These are phyloP conservation scores for Stratiomys singularior DNA, from an alignment of 2,888 invertebrate species.

Conservation along the genomic window DNA sequence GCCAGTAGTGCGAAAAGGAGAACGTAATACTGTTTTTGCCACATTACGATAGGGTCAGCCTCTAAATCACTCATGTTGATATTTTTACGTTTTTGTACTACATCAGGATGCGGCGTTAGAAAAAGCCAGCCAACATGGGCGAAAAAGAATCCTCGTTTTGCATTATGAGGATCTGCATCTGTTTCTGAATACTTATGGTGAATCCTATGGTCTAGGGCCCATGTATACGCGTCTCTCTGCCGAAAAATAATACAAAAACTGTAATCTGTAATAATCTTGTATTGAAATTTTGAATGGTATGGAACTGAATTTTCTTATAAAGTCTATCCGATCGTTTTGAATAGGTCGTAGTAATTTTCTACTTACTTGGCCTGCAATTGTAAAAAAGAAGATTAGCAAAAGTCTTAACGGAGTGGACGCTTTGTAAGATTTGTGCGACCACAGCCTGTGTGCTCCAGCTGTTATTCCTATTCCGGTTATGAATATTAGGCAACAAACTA, in stretches of 20 bases:
- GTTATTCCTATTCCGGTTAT: slow-evolving; percentile 85
- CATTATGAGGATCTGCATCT: slow-evolving; percentile 79
- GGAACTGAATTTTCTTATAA: too few relatives aligned
- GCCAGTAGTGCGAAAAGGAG: slow-evolving; percentile 77
- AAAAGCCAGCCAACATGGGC: slow-evolving; percentile 94
- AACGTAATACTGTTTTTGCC: slow-evolving; percentile 80
- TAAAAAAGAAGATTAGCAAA: slow-evolving; percentile 77
- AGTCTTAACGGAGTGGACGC: slow-evolving; percentile 77
- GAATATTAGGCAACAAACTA: slow-evolving; percentile 72
- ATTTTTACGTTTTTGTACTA: slow-evolving; percentile 73
- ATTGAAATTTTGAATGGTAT: too few relatives aligned
- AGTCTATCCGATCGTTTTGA: too few relatives aligned
- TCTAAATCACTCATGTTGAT: slow-evolving; percentile 78
- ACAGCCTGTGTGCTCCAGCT: slow-evolving; percentile 82
- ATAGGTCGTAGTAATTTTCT: too few relatives aligned
- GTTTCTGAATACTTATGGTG: slow-evolving; percentile 92
- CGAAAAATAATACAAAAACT: not conserved
- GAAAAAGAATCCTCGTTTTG: slow-evolving; percentile 87
- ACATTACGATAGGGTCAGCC: slow-evolving; percentile 78
- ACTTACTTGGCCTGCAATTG: slow-evolving; percentile 81
- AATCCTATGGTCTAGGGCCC: slow-evolving; percentile 88
- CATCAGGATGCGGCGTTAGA: slow-evolving; percentile 83
- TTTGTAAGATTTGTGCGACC: slow-evolving; percentile 83
- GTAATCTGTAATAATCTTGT: too few relatives aligned
- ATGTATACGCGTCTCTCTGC: slow-evolving; percentile 84